Conservation (phyloP, 2,797 vertebrate species). For the Helarctos malayanus region DNA sequence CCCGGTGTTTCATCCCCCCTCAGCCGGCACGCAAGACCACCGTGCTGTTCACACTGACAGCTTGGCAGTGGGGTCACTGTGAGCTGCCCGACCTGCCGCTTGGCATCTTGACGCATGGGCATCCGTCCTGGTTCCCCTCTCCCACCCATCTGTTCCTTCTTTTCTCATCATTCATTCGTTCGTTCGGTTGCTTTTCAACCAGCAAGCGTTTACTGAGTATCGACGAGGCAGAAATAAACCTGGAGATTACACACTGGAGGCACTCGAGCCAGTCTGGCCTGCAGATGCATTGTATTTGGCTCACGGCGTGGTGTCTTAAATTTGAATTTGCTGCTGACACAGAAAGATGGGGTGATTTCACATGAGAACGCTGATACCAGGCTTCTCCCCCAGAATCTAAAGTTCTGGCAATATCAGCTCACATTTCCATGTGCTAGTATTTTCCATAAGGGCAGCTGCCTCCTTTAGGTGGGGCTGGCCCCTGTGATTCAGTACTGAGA, state of each 20-base stretch:
- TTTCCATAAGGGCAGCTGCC: neutral
- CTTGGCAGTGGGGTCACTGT: conserved; percentile 75
- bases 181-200: conserved; percentile 44
- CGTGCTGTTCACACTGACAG: conserved; percentile 53
- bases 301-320: neutral
- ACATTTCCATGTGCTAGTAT: neutral
- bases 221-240: neutral
- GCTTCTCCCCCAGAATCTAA: neutral
- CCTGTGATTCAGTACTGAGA: neutral
- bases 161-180: conserved; percentile 52
- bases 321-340: conserved; percentile 45
- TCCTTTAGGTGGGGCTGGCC: neutral
- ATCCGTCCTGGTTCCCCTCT: conserved; percentile 43
- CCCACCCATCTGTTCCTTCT: conserved; percentile 69
- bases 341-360: conserved; percentile 34
- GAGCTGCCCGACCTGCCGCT: conserved; percentile 56
- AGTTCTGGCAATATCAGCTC: neutral
- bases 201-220: conserved; percentile 43
- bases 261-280: neutral
- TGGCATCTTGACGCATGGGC: conserved; percentile 69
- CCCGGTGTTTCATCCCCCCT: neutral
- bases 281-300: conserved; percentile 18
- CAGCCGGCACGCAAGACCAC: neutral
- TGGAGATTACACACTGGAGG: neutral
- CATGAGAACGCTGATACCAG: neutral